A percentile compares a stretch with the other conserved stretches of the same genome.
phyloP scores from a whole-genome alignment of 2,797 vertebrate species.

The Pangasius krempfi region DNA sequence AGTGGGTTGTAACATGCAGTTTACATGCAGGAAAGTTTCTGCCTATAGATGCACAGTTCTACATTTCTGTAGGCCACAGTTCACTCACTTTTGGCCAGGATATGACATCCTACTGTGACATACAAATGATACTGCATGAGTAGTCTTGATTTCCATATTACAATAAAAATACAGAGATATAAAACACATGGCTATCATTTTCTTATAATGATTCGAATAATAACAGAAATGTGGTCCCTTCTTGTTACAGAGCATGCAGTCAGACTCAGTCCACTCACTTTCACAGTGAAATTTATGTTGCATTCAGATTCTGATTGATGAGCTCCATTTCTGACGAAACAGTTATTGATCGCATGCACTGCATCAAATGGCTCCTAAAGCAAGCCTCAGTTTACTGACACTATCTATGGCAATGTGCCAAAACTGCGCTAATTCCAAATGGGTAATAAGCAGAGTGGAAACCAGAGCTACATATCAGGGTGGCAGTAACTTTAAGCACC shows the following conservation, averaged over 20 bases:
- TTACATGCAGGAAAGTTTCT: slow-evolving; percentile 31
- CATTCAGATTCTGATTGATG: slow-evolving; percentile 29
- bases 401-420: slow-evolving; percentile 52
- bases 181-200: not conserved
- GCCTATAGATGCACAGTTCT: slow-evolving; percentile 11
- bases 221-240: not conserved
- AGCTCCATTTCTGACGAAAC: slow-evolving; percentile 30
- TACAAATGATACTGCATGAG: not conserved
- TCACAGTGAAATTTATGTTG: not conserved
- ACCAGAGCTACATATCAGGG: slow-evolving; percentile 64
- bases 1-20: slow-evolving; percentile 49
- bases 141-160: not conserved
- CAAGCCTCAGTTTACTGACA: slow-evolving; percentile 52
- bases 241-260: not conserved
- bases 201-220: not conserved
- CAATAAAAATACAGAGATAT: not conserved
- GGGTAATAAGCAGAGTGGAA: slow-evolving; percentile 50
- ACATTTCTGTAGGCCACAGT: not conserved
- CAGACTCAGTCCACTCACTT: slow-evolving; percentile 14
- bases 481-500: slow-evolving; percentile 71
- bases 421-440: slow-evolving; percentile 53
- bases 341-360: slow-evolving; percentile 48
- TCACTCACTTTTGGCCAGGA: not conserved
- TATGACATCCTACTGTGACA: not conserved
- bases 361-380: slow-evolving; percentile 42